These are phyloP conservation scores for Aricia artaxerxes DNA, from an alignment of 2,888 invertebrate species.

Conservation along the genomic window DNA sequence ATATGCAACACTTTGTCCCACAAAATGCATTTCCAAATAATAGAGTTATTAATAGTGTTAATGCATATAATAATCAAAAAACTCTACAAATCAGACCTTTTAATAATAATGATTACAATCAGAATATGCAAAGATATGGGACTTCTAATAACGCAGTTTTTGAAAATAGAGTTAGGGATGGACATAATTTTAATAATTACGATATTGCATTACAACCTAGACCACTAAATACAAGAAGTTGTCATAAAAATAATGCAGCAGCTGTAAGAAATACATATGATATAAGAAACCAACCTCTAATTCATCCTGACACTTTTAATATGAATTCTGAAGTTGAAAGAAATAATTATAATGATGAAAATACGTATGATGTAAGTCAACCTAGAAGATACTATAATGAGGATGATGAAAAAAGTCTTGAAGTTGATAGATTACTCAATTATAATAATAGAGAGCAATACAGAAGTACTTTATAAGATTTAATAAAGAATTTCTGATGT, in stretches of 20 bases:
- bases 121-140: neutral
- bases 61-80: neutral
- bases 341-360: neutral
- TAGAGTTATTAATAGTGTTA: neutral
- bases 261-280: neutral
- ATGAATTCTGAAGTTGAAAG: neutral
- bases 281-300: neutral
- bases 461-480: neutral
- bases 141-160: neutral
- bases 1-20: neutral
- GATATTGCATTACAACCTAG: neutral
- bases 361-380: neutral
- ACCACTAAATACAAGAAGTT: neutral
- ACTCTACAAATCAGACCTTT: neutral
- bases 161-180: neutral
- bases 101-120: neutral
- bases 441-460: conserved; percentile 5
- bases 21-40: neutral
- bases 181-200: neutral
- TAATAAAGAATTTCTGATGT: neutral
- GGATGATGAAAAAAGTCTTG: neutral
- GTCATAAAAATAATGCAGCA: neutral
- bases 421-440: neutral
- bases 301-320: neutral
- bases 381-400: neutral